Evolutionary conservation across 1,140 invertebrate species (phyloP).

Genomic region (Gonatopus flavifemur): DNA sequence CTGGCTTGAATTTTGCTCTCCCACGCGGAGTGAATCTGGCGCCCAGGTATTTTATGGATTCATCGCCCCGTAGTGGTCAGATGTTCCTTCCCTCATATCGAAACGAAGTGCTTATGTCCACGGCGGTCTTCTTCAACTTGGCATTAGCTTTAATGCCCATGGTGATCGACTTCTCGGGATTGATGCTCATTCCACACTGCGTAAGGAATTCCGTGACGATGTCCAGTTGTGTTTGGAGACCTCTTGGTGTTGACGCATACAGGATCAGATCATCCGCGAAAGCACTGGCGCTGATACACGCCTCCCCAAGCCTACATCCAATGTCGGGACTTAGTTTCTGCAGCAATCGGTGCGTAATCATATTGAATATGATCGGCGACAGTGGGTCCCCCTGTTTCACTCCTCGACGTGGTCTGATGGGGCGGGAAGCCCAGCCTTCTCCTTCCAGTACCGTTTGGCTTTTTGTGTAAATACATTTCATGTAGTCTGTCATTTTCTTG

Average conservation of each 20-base stretch:
- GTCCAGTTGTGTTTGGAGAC: slow-evolving; percentile 19
- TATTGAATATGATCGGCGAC: slow-evolving; percentile 56
- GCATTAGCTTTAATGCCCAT: slow-evolving; percentile 31
- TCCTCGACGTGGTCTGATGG: slow-evolving; percentile 26
- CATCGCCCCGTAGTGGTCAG: too few relatives aligned
- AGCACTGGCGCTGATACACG: slow-evolving; percentile 34
- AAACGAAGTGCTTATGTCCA: neutral
- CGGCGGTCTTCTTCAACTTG: slow-evolving; percentile 16
- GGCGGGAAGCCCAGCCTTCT: neutral
- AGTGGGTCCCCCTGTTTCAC: slow-evolving; percentile 60
- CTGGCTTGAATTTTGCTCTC: too few relatives aligned
- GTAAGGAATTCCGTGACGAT: slow-evolving; percentile 8
- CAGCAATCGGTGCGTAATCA: slow-evolving; percentile 49
- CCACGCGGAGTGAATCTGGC: too few relatives aligned
- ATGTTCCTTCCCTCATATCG: neutral
- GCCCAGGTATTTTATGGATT: too few relatives aligned
- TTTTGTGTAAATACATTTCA: neutral
- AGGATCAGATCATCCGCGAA: slow-evolving; percentile 53
- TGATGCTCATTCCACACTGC: slow-evolving; percentile 34
- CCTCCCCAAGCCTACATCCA: slow-evolving; percentile 26
- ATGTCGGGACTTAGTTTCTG: slow-evolving; percentile 21
- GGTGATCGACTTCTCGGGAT: slow-evolving; percentile 38
- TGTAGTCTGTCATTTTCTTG: neutral
- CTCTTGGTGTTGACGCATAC: slow-evolving; percentile 30
- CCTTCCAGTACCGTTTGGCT: slow-evolving; percentile 1